Percentiles rank a stretch among this genome's conserved stretches.
Evolutionary conservation across 2,797 vertebrate genomes (phyloP).

Genomic region (Oreochromis mossambicus): DNA sequence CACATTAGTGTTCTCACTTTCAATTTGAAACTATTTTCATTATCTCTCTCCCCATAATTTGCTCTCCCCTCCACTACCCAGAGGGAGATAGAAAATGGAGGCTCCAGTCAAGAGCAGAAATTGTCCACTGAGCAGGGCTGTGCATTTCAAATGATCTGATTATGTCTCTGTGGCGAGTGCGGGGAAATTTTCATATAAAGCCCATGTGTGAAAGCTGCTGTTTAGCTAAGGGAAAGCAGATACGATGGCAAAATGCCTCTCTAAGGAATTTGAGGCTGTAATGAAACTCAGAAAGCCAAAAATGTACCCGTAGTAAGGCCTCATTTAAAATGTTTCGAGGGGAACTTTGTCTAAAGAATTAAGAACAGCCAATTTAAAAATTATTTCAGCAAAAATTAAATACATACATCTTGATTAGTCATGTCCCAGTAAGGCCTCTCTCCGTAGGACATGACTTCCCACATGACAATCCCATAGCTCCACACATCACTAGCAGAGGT

Average conservation of each 20-base stretch:
- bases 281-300: slow-evolving; percentile 40
- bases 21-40: slow-evolving; percentile 82
- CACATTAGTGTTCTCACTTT: slow-evolving; percentile 79
- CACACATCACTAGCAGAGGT: slow-evolving; percentile 82
- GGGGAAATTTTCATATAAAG: slow-evolving; percentile 57
- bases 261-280: slow-evolving; percentile 32
- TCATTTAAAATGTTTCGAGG: neutral
- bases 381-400: neutral
- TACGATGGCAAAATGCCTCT: slow-evolving; percentile 34
- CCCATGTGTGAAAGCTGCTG: slow-evolving; percentile 40
- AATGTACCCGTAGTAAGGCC: neutral
- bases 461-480: slow-evolving; percentile 85
- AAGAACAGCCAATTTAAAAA: neutral
- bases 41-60: slow-evolving; percentile 77
- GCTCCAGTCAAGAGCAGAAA: slow-evolving; percentile 73
- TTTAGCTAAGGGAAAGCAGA: slow-evolving; percentile 58
- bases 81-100: slow-evolving; percentile 72
- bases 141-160: slow-evolving; percentile 74
- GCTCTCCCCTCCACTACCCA: slow-evolving; percentile 70
- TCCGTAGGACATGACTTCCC: slow-evolving; percentile 84
- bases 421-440: slow-evolving; percentile 84
- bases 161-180: slow-evolving; percentile 56
- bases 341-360: neutral
- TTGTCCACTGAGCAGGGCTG: slow-evolving; percentile 58
- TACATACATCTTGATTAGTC: slow-evolving; percentile 82